phyloP scores from a whole-genome alignment of 30 jellyfish, hydroid and myxozoan species.

The Rhopilema esculentum region DNA sequence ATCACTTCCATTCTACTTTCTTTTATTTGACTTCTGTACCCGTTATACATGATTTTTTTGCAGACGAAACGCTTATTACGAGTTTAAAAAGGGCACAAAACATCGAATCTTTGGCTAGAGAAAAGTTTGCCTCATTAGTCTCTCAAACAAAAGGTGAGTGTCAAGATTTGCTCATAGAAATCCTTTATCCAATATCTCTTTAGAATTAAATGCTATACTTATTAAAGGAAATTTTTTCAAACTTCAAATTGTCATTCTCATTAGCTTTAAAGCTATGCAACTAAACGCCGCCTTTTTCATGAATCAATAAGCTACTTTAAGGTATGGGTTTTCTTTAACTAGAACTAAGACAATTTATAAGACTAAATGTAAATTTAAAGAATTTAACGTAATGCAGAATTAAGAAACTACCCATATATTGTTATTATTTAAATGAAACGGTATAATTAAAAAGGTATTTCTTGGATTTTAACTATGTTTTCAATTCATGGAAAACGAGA shows the following conservation, averaged over 20 bases:
- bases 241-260: too few relatives aligned
- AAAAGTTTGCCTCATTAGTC: constrained; percentile 12
- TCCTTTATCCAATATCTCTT: neutral
- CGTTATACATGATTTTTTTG: neutral
- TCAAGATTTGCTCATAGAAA: neutral
- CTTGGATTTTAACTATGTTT: neutral
- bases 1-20: neutral
- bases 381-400: too few relatives aligned
- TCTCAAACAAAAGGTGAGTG: constrained; percentile 18
- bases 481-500: neutral
- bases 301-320: too few relatives aligned
- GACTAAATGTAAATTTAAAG: too few relatives aligned
- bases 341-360: too few relatives aligned
- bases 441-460: too few relatives aligned
- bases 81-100: constrained; percentile 4
- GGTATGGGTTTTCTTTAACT: too few relatives aligned
- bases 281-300: too few relatives aligned
- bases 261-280: too few relatives aligned
- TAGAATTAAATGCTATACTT: neutral
- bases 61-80: constrained; percentile 14
- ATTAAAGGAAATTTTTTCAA: too few relatives aligned
- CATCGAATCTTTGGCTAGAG: constrained; percentile 6
- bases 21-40: neutral
- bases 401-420: too few relatives aligned
- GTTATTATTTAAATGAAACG: too few relatives aligned